Evolutionary conservation across 2,888 invertebrate genomes (phyloP).

Genomic region (Agonopterix heracliana): DNA sequence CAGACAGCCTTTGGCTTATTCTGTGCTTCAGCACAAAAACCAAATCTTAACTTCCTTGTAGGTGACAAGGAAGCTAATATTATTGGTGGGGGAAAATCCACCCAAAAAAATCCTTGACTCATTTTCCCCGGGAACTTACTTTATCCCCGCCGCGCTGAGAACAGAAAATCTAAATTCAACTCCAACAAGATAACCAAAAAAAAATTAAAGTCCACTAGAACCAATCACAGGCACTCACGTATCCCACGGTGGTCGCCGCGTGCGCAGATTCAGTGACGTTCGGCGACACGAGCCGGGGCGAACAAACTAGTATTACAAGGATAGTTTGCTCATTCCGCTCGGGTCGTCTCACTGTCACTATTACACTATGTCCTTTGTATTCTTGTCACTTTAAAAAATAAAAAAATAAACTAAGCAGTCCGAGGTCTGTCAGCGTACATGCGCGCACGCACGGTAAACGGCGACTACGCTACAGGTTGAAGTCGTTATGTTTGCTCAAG

Average conservation of each 20-base stretch:
- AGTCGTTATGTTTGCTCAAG: conserved; percentile 64
- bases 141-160: too few relatives aligned
- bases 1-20: too few relatives aligned
- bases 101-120: too few relatives aligned
- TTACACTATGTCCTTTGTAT: neutral
- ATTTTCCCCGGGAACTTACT: too few relatives aligned
- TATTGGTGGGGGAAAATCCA: too few relatives aligned
- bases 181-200: too few relatives aligned
- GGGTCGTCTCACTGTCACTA: conserved; percentile 50
- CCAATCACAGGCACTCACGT: neutral
- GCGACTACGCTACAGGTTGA: conserved; percentile 15
- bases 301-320: conserved; percentile 65
- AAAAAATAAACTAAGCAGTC: neutral
- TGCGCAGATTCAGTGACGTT: conserved; percentile 33
- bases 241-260: neutral
- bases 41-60: too few relatives aligned
- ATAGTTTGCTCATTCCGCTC: conserved; percentile 76
- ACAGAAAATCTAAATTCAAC: too few relatives aligned
- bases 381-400: conserved; percentile 4
- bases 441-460: conserved; percentile 30
- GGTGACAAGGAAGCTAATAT: too few relatives aligned
- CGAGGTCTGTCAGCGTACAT: conserved; percentile 14
- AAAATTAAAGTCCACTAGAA: neutral
- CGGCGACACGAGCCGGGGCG: conserved; percentile 76
- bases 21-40: too few relatives aligned